These are phyloP conservation scores for Turritopsis rubra DNA, from an alignment of 30 jellyfish, hydroid and myxozoan genomes.

Conservation along the genomic window DNA sequence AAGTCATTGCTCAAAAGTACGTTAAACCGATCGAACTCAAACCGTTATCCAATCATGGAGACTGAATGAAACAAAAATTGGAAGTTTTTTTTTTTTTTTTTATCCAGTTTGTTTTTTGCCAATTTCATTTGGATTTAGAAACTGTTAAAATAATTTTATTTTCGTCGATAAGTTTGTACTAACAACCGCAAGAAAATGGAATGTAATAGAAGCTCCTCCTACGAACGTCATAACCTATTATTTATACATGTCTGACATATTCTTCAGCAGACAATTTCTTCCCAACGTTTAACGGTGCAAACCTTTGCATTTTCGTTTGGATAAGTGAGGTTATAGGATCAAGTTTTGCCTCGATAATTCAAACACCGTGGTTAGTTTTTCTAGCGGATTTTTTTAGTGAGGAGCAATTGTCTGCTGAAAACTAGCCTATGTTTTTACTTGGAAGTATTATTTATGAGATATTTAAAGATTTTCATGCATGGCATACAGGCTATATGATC, in stretches of 20 bases:
- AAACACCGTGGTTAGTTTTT: too few relatives aligned
- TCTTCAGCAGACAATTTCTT: not conserved
- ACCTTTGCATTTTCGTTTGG: too few relatives aligned
- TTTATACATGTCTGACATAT: too few relatives aligned
- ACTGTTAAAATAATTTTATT: not conserved
- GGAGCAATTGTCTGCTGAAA: not conserved
- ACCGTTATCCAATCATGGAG: constrained; percentile 3
- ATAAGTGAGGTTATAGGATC: too few relatives aligned
- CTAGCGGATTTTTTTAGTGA: not conserved
- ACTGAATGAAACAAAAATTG: not conserved
- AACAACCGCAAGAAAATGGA: not conserved
- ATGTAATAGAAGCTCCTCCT: not conserved
- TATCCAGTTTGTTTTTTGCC: not conserved
- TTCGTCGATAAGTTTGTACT: not conserved
- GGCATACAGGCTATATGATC: not conserved
- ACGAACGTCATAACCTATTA: not conserved
- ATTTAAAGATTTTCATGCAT: not conserved
- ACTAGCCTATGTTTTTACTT: not conserved
- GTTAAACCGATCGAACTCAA: not conserved
- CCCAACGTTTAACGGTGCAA: too few relatives aligned
- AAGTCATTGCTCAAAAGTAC: constrained; percentile 28
- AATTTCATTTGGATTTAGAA: not conserved
- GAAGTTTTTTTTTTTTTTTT: not conserved
- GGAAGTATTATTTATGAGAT: not conserved
- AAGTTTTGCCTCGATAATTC: too few relatives aligned